phyloP scores from a whole-genome alignment of 2,797 vertebrate genomes.

The Petrocephalus sullivani region DNA sequence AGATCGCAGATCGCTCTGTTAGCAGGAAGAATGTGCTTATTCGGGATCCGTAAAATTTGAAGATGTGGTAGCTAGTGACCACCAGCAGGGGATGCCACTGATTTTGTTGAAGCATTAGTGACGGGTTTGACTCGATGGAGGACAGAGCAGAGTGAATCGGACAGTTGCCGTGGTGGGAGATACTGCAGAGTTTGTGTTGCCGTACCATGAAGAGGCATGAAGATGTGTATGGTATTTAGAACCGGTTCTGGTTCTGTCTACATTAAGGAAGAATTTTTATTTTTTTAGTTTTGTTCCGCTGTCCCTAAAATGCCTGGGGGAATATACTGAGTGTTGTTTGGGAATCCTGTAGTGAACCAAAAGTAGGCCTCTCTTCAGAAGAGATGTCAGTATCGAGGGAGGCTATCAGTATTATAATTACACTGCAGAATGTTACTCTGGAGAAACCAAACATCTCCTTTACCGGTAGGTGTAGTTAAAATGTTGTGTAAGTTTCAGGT shows the following conservation, averaged over 20 bases:
- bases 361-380: not conserved
- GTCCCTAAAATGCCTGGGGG: not conserved
- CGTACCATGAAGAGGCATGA: not conserved
- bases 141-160: not conserved
- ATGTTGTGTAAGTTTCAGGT: not conserved
- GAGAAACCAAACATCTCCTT: not conserved
- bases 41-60: not conserved
- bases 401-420: not conserved
- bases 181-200: not conserved
- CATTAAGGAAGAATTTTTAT: not conserved
- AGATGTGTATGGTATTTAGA: not conserved
- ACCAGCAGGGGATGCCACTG: not conserved
- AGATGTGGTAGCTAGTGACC: not conserved
- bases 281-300: not conserved
- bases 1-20: not conserved
- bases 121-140: not conserved
- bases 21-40: not conserved
- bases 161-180: not conserved
- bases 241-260: not conserved
- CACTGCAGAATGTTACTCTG: not conserved
- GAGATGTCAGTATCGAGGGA: not conserved
- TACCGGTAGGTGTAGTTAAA: not conserved
- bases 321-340: not conserved
- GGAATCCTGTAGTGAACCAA: not conserved
- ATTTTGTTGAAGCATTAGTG: not conserved